Percentiles rank a stretch among this genome's conserved stretches.
These are phyloP conservation scores for Periophthalmus magnuspinnatus DNA, from an alignment of 2,797 vertebrate species.

Conservation along the genomic window DNA sequence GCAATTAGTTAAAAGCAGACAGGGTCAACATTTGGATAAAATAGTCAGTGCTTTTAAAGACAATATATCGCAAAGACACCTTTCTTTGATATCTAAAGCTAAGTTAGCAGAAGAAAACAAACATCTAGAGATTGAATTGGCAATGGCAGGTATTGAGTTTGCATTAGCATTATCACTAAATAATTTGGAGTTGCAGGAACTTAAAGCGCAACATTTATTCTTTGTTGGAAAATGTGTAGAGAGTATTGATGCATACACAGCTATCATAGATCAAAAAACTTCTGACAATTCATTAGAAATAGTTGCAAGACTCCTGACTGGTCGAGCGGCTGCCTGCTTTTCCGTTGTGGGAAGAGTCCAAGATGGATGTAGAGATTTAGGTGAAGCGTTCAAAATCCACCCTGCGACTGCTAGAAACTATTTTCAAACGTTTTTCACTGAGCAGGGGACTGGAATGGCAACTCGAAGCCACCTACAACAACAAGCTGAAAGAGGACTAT, in stretches of 20 bases:
- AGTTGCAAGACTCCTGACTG: constrained; percentile 75
- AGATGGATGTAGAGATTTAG: constrained; percentile 81
- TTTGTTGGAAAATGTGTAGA: constrained; percentile 72
- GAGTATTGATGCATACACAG: constrained; percentile 74
- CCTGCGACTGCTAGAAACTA: constrained; percentile 72
- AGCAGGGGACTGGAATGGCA: constrained; percentile 50
- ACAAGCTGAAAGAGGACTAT: constrained; percentile 80
- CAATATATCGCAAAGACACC: constrained; percentile 44
- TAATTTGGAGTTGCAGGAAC: constrained; percentile 62
- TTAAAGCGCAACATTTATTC: constrained; percentile 76
- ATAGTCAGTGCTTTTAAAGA: constrained; percentile 74
- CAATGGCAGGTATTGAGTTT: constrained; percentile 68
- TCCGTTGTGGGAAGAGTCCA: constrained; percentile 66
- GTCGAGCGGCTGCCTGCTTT: constrained; percentile 83
- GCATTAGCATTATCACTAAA: constrained; percentile 75
- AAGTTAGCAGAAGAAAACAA: constrained; percentile 18
- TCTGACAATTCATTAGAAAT: constrained; percentile 21
- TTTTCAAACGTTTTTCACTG: constrained; percentile 80
- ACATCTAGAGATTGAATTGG: constrained; percentile 27
- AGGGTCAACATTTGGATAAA: constrained; percentile 78
- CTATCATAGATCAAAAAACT: constrained; percentile 51
- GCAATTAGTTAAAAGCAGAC: constrained; percentile 75
- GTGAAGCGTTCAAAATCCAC: constrained; percentile 79
- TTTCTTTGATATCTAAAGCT: constrained; percentile 25
- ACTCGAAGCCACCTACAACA: constrained; percentile 72